Evolutionary conservation across 2,888 invertebrate genomes (phyloP), one percentile per base, ranked within the genome.

Genomic region (Lucinisca nassula): DNA sequence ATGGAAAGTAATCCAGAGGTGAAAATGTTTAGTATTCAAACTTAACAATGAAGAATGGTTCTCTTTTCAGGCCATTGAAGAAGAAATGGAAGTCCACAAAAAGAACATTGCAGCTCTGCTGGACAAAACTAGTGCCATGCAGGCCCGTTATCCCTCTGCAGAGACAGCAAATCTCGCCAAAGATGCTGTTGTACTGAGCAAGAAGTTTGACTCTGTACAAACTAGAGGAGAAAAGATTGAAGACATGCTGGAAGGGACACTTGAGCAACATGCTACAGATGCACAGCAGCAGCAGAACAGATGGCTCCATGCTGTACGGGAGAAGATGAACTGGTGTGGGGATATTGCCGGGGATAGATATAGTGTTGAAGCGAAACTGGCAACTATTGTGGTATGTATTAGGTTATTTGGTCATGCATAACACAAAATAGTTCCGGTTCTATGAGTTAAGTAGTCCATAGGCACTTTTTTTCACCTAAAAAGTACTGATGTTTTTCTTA

Each of bases 311-410:
- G 98, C 98, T 0, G 97, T 98, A 90, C 98, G 98, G 89, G 99
- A 99, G 95, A 99, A 98, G 96, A 98, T 98, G 32, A 97, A 8
- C 97, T 77, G 77, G 77, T 97, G 98, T 51, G 97, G 98, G 37
- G 98, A 98, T 93, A 98, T 98, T 92, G 97, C 98, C 0, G 97
- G 98, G 0, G 97, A 98, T 24, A 98, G 98, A 93, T 98, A 99
- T 95, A 98, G 98, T 95, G 97, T 99, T 38, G 98, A 99, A 97
- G 98, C 98, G 0, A 99, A 99, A 97, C 98, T 32, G 97, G 97
- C 98, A 0, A 95, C 96, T n/a, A 93, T 96, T 38, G 95, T 95
- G 92, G 95, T 96, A 82, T 87, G 75, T 45, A n/a, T 27, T n/a
- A n/a, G n/a, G n/a, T n/a, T n/a, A n/a, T n/a, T n/a, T n/a, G n/a